Evolutionary conservation across 2,113 vertebrate genomes (phyloP), one percentile per base, ranked within the genome.

Genomic region (Hippolais icterina): DNA sequence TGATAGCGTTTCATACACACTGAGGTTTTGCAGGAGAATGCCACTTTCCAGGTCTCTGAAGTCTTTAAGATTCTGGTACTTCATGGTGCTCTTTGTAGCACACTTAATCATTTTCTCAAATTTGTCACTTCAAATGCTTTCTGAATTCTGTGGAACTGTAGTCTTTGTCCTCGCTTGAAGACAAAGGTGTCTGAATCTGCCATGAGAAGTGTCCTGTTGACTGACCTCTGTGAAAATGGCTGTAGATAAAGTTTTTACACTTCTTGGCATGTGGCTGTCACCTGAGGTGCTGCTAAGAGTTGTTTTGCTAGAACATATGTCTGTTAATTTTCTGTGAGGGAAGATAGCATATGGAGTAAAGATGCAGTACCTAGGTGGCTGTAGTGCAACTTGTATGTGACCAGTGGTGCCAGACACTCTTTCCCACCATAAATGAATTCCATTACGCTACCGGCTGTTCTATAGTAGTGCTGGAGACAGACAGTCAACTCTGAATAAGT

Each of bases 151-250:
- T 50, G 47, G 54, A 80, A 37, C 10, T 52, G 3, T 50, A 54
- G 44, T 41, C 29, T 87, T 56, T 71, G 33, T 39, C 60, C 27
- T 3, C 1, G 2, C 7, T 15, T 71, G 57, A 72, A 82, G 29
- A 63, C 2, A 1, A 16, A 59, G 21, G 27, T 7, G 3, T 41
- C 33, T 54, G 69, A 68, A 44, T 64, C 24, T 63, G 22, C 56
- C 9, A 15, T 31, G n/a, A 8, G 56, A 41, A 59, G 11, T 47
- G 9, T 54, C 63, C 25, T 76, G 9, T 46, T 89, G 46, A 12
- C 13, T 0, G 0, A 41, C n/a, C 15, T 47, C 7, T 46, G 10
- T 76, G 33, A 23, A 59, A 77, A 25, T 44, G 0, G 3, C 24
- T 54, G 8, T 35, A 27, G 35, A 5, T 59, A 12, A 42, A 66